phyloP scores from a whole-genome alignment of 2,797 vertebrate species.

The Microcaecilia unicolor region DNA sequence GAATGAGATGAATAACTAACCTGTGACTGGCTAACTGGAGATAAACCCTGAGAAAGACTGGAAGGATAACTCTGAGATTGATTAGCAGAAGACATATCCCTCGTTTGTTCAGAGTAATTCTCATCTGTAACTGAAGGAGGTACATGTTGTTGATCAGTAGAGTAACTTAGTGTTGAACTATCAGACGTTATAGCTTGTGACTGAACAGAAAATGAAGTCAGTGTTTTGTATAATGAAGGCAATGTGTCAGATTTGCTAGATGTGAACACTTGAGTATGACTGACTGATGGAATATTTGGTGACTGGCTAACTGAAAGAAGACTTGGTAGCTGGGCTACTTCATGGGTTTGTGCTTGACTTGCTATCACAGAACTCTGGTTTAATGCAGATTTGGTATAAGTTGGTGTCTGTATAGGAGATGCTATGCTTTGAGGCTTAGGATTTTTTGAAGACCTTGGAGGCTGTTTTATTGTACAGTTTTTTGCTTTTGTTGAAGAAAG shows the following conservation, averaged over 20 bases:
- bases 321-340: conserved; percentile 77
- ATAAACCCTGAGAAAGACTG: conserved; percentile 82
- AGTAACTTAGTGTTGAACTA: conserved; percentile 75
- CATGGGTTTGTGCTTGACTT: conserved; percentile 80
- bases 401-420: conserved; percentile 68
- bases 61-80: conserved; percentile 81
- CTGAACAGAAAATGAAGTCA: conserved; percentile 75
- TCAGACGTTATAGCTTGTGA: conserved; percentile 71
- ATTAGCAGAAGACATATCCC: conserved; percentile 75
- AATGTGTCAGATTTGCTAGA: conserved; percentile 76
- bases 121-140: conserved; percentile 70
- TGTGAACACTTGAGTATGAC: conserved; percentile 76
- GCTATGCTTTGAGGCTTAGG: conserved; percentile 69
- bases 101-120: conserved; percentile 73
- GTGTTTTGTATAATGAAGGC: conserved; percentile 79
- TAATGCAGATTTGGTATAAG: conserved; percentile 75
- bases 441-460: conserved; percentile 58
- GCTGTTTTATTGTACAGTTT: conserved; percentile 71
- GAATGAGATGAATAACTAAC: conserved; percentile 83
- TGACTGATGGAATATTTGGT: conserved; percentile 66
- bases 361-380: conserved; percentile 87
- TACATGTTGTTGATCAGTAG: conserved; percentile 69
- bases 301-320: conserved; percentile 79
- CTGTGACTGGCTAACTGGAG: conserved; percentile 68
- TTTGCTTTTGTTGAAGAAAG: conserved; percentile 71